Percentiles rank a stretch among this genome's conserved stretches.
Conservation (phyloP, 2,113 vertebrate genomes). For the Hippocampus abdominalis region DNA sequence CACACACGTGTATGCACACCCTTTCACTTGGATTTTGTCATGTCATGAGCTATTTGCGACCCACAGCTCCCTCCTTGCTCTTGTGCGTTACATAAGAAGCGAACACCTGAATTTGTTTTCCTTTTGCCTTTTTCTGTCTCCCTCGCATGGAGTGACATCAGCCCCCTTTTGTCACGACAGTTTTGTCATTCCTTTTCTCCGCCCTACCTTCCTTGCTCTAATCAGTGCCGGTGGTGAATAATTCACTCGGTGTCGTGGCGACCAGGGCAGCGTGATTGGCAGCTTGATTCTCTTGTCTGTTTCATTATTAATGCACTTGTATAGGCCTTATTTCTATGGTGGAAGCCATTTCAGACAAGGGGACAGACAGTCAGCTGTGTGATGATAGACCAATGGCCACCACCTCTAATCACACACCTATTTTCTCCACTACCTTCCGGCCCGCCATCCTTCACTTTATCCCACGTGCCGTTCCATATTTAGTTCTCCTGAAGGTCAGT, state of each 20-base stretch:
- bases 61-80: constrained; percentile 18
- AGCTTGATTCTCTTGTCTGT: constrained; percentile 65
- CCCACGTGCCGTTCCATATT: constrained; percentile 1
- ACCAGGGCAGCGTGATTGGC: constrained; percentile 68
- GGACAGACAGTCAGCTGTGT: constrained; percentile 34
- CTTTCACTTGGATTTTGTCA: constrained; percentile 17
- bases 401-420: constrained; percentile 3
- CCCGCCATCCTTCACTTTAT: constrained; percentile 9
- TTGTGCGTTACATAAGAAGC: constrained; percentile 32
- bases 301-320: constrained; percentile 70
- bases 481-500: constrained; percentile 25
- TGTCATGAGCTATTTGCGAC: constrained; percentile 16
- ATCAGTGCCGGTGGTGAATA: constrained; percentile 72
- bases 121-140: constrained; percentile 8
- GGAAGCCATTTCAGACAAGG: constrained; percentile 40
- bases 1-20: neutral
- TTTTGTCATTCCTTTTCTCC: constrained; percentile 38
- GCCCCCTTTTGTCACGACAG: constrained; percentile 31
- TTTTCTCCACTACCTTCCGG: constrained; percentile 17
- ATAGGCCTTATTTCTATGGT: constrained; percentile 49
- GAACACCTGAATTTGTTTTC: constrained; percentile 25
- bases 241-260: constrained; percentile 64
- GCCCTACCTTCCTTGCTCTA: constrained; percentile 47
- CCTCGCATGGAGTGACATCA: constrained; percentile 16
- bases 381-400: constrained; percentile 28